Percentiles rank a stretch among this genome's conserved stretches.
Evolutionary conservation across 1,140 invertebrate genomes (phyloP).

Genomic region (Trichoplusia ni): DNA sequence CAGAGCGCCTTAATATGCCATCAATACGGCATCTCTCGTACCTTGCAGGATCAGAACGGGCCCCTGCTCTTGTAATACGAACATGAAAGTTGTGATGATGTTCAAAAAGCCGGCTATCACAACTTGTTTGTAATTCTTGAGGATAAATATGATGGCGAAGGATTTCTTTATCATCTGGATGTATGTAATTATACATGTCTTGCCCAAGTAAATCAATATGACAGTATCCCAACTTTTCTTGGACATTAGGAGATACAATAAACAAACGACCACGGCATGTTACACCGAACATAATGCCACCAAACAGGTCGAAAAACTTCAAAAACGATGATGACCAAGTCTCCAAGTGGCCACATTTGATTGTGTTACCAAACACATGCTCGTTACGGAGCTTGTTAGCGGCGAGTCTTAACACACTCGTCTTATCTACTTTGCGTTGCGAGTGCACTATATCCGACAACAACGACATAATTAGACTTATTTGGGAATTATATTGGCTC

Average conservation of each 20-base stretch:
- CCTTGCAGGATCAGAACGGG: conserved; percentile 85
- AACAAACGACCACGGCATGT: conserved; percentile 92
- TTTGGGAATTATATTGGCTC: conserved; percentile 94
- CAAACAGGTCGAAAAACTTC: conserved; percentile 82
- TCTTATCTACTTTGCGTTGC: conserved; percentile 93
- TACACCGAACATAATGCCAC: conserved; percentile 90
- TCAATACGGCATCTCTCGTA: conserved; percentile 87
- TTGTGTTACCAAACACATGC: conserved; percentile 82
- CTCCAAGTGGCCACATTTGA: conserved; percentile 72
- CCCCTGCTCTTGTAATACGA: conserved; percentile 84
- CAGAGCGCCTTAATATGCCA: conserved; percentile 81
- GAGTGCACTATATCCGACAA: conserved; percentile 92
- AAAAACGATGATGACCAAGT: conserved; percentile 75
- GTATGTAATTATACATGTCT: conserved; percentile 90
- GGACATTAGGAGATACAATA: conserved; percentile 92
- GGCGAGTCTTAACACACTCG: conserved; percentile 92
- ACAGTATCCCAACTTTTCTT: conserved; percentile 92
- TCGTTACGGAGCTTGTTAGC: conserved; percentile 87
- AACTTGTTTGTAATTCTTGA: conserved; percentile 73
- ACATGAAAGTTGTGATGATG: conserved; percentile 81
- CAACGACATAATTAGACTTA: conserved; percentile 89
- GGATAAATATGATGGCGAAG: conserved; percentile 88
- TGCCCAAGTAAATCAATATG: conserved; percentile 94
- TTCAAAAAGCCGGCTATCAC: conserved; percentile 63
- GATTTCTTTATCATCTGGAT: conserved; percentile 89